Evolutionary conservation across 2,797 vertebrate species (phyloP).

Genomic region (Pipistrellus nathusii): DNA sequence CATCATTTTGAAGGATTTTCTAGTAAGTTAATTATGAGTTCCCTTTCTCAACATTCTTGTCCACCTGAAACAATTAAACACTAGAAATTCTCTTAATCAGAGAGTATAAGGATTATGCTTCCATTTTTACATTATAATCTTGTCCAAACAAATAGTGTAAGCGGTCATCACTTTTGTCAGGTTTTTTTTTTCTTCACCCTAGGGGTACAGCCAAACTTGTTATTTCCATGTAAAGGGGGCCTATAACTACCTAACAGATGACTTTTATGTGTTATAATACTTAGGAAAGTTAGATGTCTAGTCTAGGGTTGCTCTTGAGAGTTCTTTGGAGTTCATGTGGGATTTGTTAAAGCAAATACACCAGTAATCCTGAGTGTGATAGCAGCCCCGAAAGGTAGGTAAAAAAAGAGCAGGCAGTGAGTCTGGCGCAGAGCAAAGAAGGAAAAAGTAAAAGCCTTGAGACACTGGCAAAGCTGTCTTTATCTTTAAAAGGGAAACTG

Average conservation of each 20-base stretch:
- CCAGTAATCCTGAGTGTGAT: not conserved
- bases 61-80: constrained; percentile 64
- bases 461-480: not conserved
- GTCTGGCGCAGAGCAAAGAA: not conserved
- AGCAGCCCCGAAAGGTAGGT: not conserved
- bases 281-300: not conserved
- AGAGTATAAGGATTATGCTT: not conserved
- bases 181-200: not conserved
- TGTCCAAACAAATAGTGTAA: not conserved
- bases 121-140: not conserved
- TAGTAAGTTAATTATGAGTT: constrained; percentile 60
- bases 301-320: not conserved
- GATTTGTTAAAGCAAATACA: constrained; percentile 17
- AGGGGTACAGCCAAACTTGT: not conserved
- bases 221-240: constrained; percentile 22
- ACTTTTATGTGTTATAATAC: not conserved
- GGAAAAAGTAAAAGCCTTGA: not conserved
- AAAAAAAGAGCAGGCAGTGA: not conserved
- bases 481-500: not conserved
- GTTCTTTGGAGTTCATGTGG: not conserved
- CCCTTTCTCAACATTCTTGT: constrained; percentile 57
- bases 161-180: not conserved
- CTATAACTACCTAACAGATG: not conserved
- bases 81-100: constrained; percentile 40
- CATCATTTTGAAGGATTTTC: constrained; percentile 66